Conservation (phyloP, 2,888 invertebrate genomes). For the Anarsia innoxiella region DNA sequence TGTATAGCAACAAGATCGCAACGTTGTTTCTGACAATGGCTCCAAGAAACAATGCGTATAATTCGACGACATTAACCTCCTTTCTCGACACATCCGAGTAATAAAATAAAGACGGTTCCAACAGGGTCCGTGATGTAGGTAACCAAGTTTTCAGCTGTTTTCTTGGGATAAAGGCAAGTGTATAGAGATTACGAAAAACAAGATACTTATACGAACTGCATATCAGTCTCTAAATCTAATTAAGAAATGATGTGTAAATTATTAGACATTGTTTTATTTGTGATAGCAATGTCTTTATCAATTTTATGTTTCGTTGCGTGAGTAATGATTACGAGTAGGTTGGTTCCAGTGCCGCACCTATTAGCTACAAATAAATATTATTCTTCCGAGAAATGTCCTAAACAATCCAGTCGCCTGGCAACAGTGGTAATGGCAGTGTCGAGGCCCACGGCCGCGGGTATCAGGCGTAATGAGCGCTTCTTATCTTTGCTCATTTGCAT, state of each 20-base stretch:
- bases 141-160: conserved; percentile 2
- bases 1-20: conserved; percentile 24
- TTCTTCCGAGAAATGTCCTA: conserved; percentile 5
- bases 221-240: too few species aligned
- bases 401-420: conserved; percentile 8
- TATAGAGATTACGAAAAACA: too few species aligned
- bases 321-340: too few species aligned
- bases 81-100: conserved; percentile 60
- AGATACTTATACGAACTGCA: too few species aligned
- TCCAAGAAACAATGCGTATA: conserved; percentile 63
- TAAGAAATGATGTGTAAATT: too few species aligned
- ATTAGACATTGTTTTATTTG: too few species aligned
- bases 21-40: conserved; percentile 46
- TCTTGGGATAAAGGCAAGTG: conserved; percentile 3
- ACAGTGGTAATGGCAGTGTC: conserved; percentile 42
- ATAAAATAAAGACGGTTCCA: conserved; percentile 60
- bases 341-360: too few species aligned
- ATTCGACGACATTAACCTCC: conserved; percentile 63
- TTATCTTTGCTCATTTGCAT: conserved; percentile 70
- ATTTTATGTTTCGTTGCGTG: too few species aligned
- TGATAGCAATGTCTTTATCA: too few species aligned
- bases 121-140: conserved; percentile 46
- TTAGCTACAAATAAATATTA: too few species aligned
- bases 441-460: conserved; percentile 47
- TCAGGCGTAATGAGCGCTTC: conserved; percentile 62